Percentiles rank a stretch among this genome's conserved stretches.
Evolutionary conservation across 1,140 invertebrate genomes (phyloP).

Genomic region (Pachypsylla venusta): DNA sequence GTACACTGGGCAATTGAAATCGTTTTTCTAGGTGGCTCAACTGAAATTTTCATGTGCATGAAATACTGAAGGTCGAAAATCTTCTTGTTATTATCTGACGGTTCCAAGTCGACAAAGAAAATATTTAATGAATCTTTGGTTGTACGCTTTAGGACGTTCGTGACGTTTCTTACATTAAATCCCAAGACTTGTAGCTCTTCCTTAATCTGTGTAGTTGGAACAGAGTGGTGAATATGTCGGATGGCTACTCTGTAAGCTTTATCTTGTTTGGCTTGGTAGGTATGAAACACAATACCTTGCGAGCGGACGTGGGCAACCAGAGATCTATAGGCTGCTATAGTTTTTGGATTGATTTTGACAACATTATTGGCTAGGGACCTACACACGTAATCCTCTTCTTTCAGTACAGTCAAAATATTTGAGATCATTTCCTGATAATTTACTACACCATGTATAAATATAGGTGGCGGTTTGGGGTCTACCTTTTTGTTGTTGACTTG

Average conservation of each 20-base stretch:
- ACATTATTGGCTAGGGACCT: background rate
- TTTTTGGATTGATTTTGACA: background rate
- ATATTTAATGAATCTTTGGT: background rate
- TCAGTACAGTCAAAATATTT: background rate
- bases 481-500: background rate
- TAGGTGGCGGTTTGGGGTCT: background rate
- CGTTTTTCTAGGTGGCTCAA: background rate
- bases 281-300: background rate
- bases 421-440: background rate
- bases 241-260: background rate
- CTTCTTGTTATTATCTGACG: background rate
- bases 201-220: background rate
- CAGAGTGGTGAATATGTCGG: no score
- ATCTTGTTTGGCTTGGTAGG: background rate
- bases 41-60: constrained; percentile 10
- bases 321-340: background rate
- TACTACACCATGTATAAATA: background rate
- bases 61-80: constrained; percentile 8
- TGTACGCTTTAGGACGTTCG: background rate
- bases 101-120: constrained; percentile 10
- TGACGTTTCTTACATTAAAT: background rate
- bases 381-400: background rate
- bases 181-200: background rate
- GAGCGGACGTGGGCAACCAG: background rate
- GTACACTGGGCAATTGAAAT: constrained; percentile 20